phyloP scores from a whole-genome alignment of 2,797 vertebrate genomes.

The Tragopan temminckii region DNA sequence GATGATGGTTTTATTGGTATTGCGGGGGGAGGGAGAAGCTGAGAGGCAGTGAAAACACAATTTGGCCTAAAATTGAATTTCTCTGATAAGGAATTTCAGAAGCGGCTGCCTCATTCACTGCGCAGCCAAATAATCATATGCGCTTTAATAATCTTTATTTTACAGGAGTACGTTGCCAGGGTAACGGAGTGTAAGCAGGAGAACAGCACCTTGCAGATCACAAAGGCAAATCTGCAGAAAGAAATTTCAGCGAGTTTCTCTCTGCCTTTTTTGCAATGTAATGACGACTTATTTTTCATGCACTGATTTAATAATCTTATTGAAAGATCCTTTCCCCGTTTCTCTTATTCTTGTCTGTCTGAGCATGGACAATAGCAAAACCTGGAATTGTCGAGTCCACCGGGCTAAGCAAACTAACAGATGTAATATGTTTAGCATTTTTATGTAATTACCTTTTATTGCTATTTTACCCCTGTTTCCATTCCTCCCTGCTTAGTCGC shows the following conservation, averaged over 20 bases:
- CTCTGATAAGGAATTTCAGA: constrained; percentile 87
- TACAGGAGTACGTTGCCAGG: constrained; percentile 87
- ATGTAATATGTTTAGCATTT: constrained; percentile 87
- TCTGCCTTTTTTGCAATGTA: constrained; percentile 79
- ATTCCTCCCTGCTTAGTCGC: constrained; percentile 65
- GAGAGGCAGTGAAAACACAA: constrained; percentile 82
- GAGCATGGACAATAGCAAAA: constrained; percentile 74
- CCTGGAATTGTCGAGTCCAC: constrained; percentile 76
- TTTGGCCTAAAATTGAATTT: constrained; percentile 87
- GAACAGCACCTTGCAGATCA: constrained; percentile 85
- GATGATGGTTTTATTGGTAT: constrained; percentile 82
- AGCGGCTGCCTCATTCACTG: constrained; percentile 84
- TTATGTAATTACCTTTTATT: constrained; percentile 87
- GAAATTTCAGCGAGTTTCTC: constrained; percentile 84
- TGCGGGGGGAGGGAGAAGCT: constrained; percentile 68
- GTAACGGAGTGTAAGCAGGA: constrained; percentile 85
- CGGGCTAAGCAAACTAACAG: constrained; percentile 81
- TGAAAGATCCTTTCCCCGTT: constrained; percentile 77
- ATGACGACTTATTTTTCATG: constrained; percentile 83
- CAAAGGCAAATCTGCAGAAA: constrained; percentile 85
- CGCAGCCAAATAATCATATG: constrained; percentile 88
- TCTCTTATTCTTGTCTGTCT: constrained; percentile 78
- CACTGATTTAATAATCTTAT: constrained; percentile 81
- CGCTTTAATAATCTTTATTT: constrained; percentile 90
- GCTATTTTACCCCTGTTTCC: constrained; percentile 74